Evolutionary conservation across 2,113 vertebrate genomes (phyloP).

Genomic region (Formicarius rufipectus): DNA sequence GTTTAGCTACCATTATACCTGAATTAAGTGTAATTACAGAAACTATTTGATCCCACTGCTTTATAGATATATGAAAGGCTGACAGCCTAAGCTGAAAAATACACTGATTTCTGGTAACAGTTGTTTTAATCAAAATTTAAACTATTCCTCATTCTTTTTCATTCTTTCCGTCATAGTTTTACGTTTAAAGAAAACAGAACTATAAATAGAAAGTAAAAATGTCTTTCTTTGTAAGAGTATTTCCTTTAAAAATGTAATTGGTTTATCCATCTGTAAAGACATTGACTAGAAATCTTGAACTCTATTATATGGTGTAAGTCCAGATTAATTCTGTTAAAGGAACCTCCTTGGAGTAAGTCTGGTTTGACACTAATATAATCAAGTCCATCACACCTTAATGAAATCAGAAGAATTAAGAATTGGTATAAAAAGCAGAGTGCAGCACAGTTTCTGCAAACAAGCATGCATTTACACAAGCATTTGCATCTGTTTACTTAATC

Average conservation of each 20-base stretch:
- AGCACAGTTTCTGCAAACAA: neutral
- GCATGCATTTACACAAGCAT: neutral
- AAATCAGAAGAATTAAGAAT: neutral
- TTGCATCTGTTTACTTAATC: neutral
- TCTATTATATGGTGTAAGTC: neutral
- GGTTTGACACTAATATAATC: neutral
- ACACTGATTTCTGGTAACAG: constrained; percentile 35
- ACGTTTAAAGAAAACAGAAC: neutral
- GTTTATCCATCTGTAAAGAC: neutral
- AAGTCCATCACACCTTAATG: neutral
- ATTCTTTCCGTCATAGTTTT: neutral
- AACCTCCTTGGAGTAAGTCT: neutral
- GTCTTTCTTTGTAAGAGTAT: neutral
- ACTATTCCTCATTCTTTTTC: constrained; percentile 22
- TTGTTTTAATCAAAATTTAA: constrained; percentile 28
- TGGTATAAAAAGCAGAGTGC: neutral
- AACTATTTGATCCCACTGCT: constrained; percentile 35
- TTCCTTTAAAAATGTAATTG: neutral
- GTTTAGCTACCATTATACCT: neutral
- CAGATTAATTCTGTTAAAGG: neutral
- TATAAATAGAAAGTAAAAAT: neutral
- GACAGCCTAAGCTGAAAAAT: constrained; percentile 5
- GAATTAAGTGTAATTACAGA: constrained; percentile 46
- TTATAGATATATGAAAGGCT: constrained; percentile 25
- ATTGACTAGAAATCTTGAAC: neutral